phyloP scores from a whole-genome alignment of 2,888 invertebrate species.

The Bibio marci region DNA sequence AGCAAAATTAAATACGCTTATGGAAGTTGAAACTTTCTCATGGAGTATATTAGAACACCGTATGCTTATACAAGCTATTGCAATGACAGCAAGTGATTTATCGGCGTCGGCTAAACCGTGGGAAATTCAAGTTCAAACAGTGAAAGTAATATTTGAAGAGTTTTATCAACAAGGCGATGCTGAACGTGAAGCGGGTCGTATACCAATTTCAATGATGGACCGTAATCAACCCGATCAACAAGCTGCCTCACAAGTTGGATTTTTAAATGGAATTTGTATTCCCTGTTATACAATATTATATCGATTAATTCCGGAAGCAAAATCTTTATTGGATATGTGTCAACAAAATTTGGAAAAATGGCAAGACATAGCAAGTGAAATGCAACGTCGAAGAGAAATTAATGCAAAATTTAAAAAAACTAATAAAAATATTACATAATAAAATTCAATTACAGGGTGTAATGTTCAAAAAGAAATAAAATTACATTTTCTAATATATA shows the following conservation, averaged over 20 bases:
- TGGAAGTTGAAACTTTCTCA: constrained; percentile 37
- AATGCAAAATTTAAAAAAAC: constrained; percentile 7
- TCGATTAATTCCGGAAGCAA: constrained; percentile 49
- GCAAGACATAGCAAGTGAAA: constrained; percentile 29
- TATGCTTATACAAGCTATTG: constrained; percentile 50
- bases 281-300: constrained; percentile 59
- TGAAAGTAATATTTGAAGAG: constrained; percentile 65
- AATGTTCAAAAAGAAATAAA: background rate
- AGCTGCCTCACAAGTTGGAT: constrained; percentile 62
- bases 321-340: constrained; percentile 51
- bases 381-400: constrained; percentile 14
- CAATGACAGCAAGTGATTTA: constrained; percentile 72
- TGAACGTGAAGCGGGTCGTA: constrained; percentile 45
- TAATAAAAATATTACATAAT: background rate
- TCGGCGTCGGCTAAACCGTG: constrained; percentile 75
- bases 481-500: no score
- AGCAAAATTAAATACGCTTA: constrained; percentile 37
- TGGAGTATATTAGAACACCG: constrained; percentile 52
- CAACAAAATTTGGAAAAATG: constrained; percentile 41
- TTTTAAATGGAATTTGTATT: constrained; percentile 61
- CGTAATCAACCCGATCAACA: constrained; percentile 53
- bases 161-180: constrained; percentile 67
- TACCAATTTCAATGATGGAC: constrained; percentile 70
- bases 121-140: constrained; percentile 63
- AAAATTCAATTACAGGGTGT: background rate